Evolutionary conservation across 2,113 vertebrate species (phyloP), one percentile per base, ranked within the genome.

Genomic region (Pteropus alecto): DNA sequence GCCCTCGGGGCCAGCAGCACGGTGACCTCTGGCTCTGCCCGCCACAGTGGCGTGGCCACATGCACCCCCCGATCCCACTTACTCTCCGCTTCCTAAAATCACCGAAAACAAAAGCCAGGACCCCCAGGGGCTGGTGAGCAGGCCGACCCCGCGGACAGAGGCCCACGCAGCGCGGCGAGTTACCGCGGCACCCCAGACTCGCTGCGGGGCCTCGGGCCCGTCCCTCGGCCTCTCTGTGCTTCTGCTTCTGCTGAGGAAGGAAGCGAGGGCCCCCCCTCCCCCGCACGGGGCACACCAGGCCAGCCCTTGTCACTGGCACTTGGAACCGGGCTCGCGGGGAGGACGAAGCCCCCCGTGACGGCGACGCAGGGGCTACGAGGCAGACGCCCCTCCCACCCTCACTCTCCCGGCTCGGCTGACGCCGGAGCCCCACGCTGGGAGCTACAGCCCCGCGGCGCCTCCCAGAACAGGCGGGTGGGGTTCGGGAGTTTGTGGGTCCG

Each of bases 81-180:
- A 26, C 61, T 38, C 41, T 78, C 85, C 51, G 4, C 4, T 43
- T 41, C 91, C 88, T 54, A 7, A 77, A 48, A 48, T 13, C 46
- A 48, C 46, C 11, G 12, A 48, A 48, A 48, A 48, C 46, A 13
- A 48, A 12, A 12, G 12, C 46, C 46, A 48, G 46, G 46, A 12
- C 2, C 46, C 46, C 2, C 46, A 13, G 46, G 46, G 46, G 46
- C 46, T 13, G 46, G 11, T 5, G 46, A 48, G 46, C 46, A 12
- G 46, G 46, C 46, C 13, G 46, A 12, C 46, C 46, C 46, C 11
- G 5, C 46, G 46, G 46, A 5, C 46, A 13, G 46, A 7, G 33
- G 54, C 18, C 6, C 0, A 3, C 3, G 60, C 5, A 7, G n/a
- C 0, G 0, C 35, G 18, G 4, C 0, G 9, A 2, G 0, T 24